Percentiles rank a stretch among this genome's conserved stretches.
These are phyloP conservation scores for Ochropleura plecta DNA, from an alignment of 2,888 invertebrate genomes.

Conservation along the genomic window DNA sequence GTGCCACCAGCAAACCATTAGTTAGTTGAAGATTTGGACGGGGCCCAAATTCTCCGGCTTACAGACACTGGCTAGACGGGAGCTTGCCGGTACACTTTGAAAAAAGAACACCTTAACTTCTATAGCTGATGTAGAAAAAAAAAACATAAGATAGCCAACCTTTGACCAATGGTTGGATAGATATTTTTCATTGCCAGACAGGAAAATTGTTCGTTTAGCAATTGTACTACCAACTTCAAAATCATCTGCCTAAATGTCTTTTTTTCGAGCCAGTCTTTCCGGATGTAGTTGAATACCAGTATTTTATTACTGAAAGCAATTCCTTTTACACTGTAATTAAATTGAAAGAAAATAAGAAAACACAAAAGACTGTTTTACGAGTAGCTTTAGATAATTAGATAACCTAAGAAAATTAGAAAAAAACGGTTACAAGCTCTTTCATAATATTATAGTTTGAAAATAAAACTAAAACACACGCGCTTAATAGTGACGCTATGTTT, in stretches of 20 bases:
- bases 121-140: conserved; percentile 19
- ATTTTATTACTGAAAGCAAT: not conserved
- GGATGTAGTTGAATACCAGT: not conserved
- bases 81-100: not conserved
- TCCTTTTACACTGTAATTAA: not conserved
- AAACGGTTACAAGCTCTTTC: too few relatives aligned
- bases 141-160: not conserved
- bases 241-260: not conserved
- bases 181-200: not conserved
- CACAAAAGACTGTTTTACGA: not conserved
- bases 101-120: conserved; percentile 11
- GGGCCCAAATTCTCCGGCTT: conserved; percentile 47
- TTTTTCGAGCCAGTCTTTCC: not conserved
- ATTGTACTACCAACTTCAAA: not conserved
- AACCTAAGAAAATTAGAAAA: too few relatives aligned
- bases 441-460: too few relatives aligned
- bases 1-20: conserved; percentile 22
- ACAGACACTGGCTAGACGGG: conserved; percentile 53
- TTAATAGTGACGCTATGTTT: too few relatives aligned
- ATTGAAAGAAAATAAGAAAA: not conserved
- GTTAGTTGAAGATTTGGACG: conserved; percentile 43
- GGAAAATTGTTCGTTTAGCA: not conserved
- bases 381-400: too few relatives aligned
- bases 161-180: conserved; percentile 1
- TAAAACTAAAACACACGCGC: too few relatives aligned